Conservation (phyloP, 53 echinoderm and acorn worm genomes). For the Holothuria leucospilota region DNA sequence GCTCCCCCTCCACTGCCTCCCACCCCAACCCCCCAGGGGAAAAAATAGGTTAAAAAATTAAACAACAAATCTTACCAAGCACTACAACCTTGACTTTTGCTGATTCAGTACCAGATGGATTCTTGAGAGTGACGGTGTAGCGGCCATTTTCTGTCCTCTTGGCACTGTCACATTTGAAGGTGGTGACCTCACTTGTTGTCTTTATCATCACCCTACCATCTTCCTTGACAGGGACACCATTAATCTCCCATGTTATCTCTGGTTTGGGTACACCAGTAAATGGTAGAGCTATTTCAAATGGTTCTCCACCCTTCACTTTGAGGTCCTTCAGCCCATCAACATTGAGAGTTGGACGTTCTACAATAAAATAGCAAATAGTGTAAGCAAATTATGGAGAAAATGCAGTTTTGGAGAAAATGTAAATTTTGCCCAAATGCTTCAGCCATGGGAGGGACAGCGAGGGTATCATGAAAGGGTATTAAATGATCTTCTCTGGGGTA, state of each 20-base stretch:
- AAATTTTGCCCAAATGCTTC: no score
- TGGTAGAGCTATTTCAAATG: slow-evolving; percentile 80
- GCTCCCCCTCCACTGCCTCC: no score
- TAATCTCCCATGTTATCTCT: slow-evolving; percentile 77
- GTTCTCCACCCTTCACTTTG: slow-evolving; percentile 97
- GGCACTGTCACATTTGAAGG: slow-evolving; percentile 79
- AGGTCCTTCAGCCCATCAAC: slow-evolving; percentile 83
- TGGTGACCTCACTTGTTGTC: slow-evolving; percentile 77
- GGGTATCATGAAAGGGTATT: no score
- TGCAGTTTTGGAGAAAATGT: no score
- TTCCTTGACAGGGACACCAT: slow-evolving; percentile 73
- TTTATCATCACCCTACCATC: slow-evolving; percentile 77
- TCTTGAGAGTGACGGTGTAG: slow-evolving; percentile 84
- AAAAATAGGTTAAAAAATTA: no score
- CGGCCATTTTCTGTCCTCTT: slow-evolving; percentile 76
- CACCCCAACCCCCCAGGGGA: no score
- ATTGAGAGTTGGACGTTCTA: slow-evolving; percentile 89
- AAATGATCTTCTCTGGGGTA: no score
- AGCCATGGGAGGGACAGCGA: no score
- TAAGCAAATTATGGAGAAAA: neutral
- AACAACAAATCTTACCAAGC: slow-evolving; percentile 66
- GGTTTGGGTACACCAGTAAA: slow-evolving; percentile 94
- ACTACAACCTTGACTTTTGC: slow-evolving; percentile 89
- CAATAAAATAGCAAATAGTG: neutral
- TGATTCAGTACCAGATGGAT: slow-evolving; percentile 83